Evolutionary conservation across 2,888 invertebrate species (phyloP).

Genomic region (Caradrina clavipalpis): DNA sequence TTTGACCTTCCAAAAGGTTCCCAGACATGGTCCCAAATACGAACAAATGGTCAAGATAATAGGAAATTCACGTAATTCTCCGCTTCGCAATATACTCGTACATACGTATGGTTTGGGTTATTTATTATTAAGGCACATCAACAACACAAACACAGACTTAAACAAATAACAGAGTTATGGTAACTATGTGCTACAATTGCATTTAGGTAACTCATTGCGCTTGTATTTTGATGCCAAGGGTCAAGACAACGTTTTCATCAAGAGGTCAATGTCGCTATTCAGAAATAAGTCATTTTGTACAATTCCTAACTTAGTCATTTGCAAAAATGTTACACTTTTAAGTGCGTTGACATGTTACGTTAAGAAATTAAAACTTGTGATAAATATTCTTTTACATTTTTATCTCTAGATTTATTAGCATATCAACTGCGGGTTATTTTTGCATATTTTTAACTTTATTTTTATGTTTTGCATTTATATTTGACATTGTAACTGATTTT

Average conservation of each 20-base stretch:
- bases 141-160: too few species aligned
- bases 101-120: too few species aligned
- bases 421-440: not conserved
- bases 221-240: not conserved
- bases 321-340: not conserved
- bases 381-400: not conserved
- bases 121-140: too few species aligned
- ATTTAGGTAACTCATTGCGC: too few species aligned
- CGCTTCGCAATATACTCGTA: too few species aligned
- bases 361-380: not conserved
- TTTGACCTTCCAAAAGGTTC: too few species aligned
- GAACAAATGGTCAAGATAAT: too few species aligned
- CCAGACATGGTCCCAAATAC: too few species aligned
- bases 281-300: conserved; percentile 29
- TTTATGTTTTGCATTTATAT: conserved; percentile 7
- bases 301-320: conserved; percentile 20
- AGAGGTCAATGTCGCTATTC: conserved; percentile 3
- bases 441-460: not conserved
- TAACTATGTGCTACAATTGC: too few species aligned
- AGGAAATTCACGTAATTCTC: too few species aligned
- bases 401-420: not conserved
- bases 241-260: conserved; percentile 9
- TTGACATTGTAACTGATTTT: not conserved
- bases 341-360: not conserved
- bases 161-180: too few species aligned